These are phyloP conservation scores for Sisor rabdophorus DNA, from an alignment of 2,113 vertebrate species.

Conservation along the genomic window DNA sequence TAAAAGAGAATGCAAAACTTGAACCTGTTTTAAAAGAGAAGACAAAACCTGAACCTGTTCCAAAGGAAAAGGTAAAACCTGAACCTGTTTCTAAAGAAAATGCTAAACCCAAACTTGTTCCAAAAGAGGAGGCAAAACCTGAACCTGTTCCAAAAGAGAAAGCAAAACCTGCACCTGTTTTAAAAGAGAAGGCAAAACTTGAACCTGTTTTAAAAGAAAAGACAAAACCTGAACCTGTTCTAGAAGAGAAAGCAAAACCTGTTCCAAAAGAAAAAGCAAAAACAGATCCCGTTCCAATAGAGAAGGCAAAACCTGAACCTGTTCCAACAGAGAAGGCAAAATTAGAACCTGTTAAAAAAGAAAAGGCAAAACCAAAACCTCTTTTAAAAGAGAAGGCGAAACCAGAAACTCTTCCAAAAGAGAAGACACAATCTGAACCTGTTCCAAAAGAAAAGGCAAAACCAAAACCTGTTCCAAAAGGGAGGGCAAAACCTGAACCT, in stretches of 20 bases:
- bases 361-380: too few relatives aligned
- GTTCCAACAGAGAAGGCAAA: slow-evolving; percentile 10
- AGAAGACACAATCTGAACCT: slow-evolving; percentile 45
- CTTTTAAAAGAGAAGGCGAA: slow-evolving; percentile 4
- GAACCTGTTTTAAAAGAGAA: slow-evolving; percentile 35
- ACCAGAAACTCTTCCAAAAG: slow-evolving; percentile 15
- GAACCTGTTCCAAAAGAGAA: slow-evolving; percentile 31
- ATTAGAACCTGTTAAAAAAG: background rate
- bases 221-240: slow-evolving; percentile 5
- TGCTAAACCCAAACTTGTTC: background rate
- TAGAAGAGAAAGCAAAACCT: too few relatives aligned
- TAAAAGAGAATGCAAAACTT: background rate
- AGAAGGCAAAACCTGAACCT: slow-evolving; percentile 43
- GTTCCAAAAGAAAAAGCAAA: slow-evolving; percentile 14
- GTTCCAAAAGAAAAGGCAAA: background rate
- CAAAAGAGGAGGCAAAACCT: slow-evolving; percentile 14
- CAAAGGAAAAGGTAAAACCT: slow-evolving; percentile 17
- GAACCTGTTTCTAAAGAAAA: background rate
- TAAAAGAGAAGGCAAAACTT: background rate
- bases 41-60: slow-evolving; percentile 36
- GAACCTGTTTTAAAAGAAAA: slow-evolving; percentile 25
- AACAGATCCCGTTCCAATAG: slow-evolving; percentile 19
- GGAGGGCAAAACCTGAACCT: slow-evolving; percentile 20
- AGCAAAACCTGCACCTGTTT: slow-evolving; percentile 38
- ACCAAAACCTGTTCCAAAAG: slow-evolving; percentile 17